A percentile compares a stretch with the other conserved stretches of the same genome.
These are phyloP conservation scores for Glyptemys insculpta DNA, from an alignment of 2,797 vertebrate species.

Conservation along the genomic window DNA sequence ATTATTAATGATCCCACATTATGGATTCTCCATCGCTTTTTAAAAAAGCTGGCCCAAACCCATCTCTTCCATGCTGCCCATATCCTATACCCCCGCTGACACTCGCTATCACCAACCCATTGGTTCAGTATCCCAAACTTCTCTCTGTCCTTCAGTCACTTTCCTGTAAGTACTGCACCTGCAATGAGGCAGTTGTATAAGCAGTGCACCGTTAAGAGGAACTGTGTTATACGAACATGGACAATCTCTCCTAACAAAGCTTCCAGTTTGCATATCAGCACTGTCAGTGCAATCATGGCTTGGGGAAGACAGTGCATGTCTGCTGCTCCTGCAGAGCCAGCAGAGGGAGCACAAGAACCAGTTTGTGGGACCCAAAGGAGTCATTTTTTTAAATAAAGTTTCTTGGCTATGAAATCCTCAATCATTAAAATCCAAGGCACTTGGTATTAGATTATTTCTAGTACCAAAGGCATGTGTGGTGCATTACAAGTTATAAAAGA, in stretches of 20 bases:
- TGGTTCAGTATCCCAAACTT: background rate
- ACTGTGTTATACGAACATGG: background rate
- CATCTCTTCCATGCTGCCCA: background rate
- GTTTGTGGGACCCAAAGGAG: background rate
- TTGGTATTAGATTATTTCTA: background rate
- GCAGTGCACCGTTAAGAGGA: fast-evolving
- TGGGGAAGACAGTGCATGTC: no score
- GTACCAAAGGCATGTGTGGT: fast-evolving
- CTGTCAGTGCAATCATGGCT: background rate
- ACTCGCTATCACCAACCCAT: background rate
- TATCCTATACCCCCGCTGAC: background rate
- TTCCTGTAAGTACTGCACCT: fast-evolving
- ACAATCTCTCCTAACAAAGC: background rate
- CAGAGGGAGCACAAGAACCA: constrained; percentile 58
- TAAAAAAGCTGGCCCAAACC: background rate
- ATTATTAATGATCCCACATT: background rate
- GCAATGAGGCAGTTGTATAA: fast-evolving
- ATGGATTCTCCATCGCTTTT: constrained; percentile 8
- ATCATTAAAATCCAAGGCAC: background rate
- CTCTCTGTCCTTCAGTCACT: background rate
- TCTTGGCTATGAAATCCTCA: background rate
- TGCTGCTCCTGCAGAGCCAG: background rate
- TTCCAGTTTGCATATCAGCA: fast-evolving
- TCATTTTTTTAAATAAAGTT: background rate
- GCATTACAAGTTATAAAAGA: fast-evolving